A percentile compares a stretch with the other conserved stretches of the same genome.
Conservation (phyloP, 2,797 vertebrate genomes). For the Setipinna tenuifilis region DNA sequence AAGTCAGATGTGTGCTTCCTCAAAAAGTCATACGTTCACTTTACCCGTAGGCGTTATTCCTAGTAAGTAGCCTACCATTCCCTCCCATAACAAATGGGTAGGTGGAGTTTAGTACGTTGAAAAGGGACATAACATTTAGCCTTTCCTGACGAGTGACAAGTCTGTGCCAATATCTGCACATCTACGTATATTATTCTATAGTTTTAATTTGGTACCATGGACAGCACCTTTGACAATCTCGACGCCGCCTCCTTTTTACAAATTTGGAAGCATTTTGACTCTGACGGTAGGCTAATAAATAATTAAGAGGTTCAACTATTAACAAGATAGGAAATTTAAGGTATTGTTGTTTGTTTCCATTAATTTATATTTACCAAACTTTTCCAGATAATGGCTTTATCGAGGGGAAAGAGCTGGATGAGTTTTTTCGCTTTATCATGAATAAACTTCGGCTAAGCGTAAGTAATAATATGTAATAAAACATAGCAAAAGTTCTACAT, state of each 20-base stretch:
- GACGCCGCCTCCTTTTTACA: slow-evolving; percentile 81
- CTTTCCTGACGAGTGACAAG: not conserved
- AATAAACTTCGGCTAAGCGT: slow-evolving; percentile 77
- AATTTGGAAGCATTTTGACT: slow-evolving; percentile 82
- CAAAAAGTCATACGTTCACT: not conserved
- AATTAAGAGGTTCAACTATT: not conserved
- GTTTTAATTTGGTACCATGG: slow-evolving; percentile 72
- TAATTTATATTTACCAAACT: not conserved
- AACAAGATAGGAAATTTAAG: not conserved
- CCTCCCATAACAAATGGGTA: slow-evolving; percentile 30
- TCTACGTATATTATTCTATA: not conserved
- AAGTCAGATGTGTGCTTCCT: not conserved
- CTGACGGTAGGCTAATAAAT: slow-evolving; percentile 67
- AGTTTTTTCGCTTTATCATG: slow-evolving; percentile 78
- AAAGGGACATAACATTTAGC: slow-evolving; percentile 1
- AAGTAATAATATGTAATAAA: slow-evolving; percentile 58
- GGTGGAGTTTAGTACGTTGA: slow-evolving; percentile 41
- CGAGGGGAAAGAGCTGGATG: slow-evolving; percentile 78
- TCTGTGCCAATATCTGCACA: not conserved
- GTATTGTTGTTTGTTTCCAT: not conserved
- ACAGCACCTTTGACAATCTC: slow-evolving; percentile 68
- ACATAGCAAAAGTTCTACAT: too few relatives aligned
- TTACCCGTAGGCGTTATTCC: slow-evolving; percentile 16
- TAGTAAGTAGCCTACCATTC: slow-evolving; percentile 22
- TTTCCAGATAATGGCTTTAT: slow-evolving; percentile 85